Percentiles rank a stretch among this genome's conserved stretches.
Conservation (phyloP, 1,140 invertebrate genomes). For the Brachionus paranguensis region DNA sequence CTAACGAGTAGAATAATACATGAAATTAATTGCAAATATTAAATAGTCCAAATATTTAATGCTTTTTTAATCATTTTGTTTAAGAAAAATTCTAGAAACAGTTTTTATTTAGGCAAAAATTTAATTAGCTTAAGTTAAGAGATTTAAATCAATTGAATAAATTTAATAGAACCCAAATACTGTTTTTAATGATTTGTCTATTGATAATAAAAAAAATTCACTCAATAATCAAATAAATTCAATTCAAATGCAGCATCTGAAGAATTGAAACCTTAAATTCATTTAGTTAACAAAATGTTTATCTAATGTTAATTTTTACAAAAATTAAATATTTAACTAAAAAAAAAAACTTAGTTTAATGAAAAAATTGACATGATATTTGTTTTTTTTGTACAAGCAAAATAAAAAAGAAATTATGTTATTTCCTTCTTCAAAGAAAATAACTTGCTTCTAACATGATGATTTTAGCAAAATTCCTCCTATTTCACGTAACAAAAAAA, state of each 20-base stretch:
- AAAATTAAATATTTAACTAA: too few species aligned
- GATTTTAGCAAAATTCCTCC: too few species aligned
- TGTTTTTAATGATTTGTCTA: not conserved
- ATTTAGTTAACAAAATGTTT: not conserved
- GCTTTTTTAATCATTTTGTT: not conserved
- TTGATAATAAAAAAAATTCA: not conserved
- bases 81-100: too few species aligned
- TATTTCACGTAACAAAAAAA: too few species aligned
- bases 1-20: not conserved
- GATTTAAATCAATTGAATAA: too few species aligned
- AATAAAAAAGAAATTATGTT: too few species aligned
- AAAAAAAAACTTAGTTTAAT: too few species aligned
- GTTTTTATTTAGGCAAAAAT: not conserved
- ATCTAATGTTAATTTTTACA: not conserved
- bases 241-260: not conserved
- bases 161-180: not conserved
- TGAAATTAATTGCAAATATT: not conserved
- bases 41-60: not conserved
- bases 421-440: too few species aligned
- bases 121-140: not conserved
- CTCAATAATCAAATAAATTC: not conserved
- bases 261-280: not conserved
- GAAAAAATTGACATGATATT: too few species aligned
- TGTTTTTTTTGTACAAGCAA: too few species aligned
- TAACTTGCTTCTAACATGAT: too few species aligned